phyloP scores from a whole-genome alignment of 37 sponge, comb jelly and placozoan species.

The Crambe crambe region DNA sequence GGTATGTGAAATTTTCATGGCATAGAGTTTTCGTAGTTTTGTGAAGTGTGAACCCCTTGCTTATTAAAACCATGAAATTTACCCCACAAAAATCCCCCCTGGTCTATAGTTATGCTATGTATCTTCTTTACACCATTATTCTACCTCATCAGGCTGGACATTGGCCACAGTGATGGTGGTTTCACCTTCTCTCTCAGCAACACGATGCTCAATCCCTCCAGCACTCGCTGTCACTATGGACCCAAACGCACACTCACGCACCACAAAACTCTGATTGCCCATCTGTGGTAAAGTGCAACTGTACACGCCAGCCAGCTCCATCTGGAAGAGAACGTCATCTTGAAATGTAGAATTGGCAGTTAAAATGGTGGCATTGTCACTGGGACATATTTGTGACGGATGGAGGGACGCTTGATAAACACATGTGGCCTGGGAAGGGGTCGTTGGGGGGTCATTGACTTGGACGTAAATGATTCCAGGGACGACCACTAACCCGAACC shows the following conservation, averaged over 20 bases:
- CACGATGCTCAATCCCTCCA: not conserved
- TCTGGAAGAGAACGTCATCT: not conserved
- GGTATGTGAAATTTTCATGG: too few species aligned
- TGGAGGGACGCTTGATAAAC: slow-evolving; percentile 1
- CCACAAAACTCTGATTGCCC: not conserved
- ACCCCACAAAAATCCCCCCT: too few species aligned
- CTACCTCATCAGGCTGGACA: not conserved
- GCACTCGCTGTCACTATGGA: too few species aligned
- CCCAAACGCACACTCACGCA: not conserved
- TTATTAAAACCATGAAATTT: too few species aligned
- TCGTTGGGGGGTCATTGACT: not conserved
- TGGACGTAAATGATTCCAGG: slow-evolving; percentile 60
- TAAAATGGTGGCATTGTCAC: not conserved
- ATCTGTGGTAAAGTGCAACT: not conserved
- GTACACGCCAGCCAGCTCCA: not conserved
- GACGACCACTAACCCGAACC: slow-evolving; percentile 69
- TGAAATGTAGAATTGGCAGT: too few species aligned
- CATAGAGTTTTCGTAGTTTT: too few species aligned
- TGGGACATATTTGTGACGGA: not conserved
- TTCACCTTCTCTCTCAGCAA: not conserved
- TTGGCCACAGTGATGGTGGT: not conserved
- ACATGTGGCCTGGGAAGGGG: slow-evolving; percentile 25
- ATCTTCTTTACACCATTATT: too few species aligned
- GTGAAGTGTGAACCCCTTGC: too few species aligned
- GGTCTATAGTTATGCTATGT: too few species aligned